Percentiles rank a stretch among this genome's conserved stretches.
These are phyloP conservation scores for Bostrychus sinensis DNA, from an alignment of 2,113 vertebrate species.

Conservation along the genomic window DNA sequence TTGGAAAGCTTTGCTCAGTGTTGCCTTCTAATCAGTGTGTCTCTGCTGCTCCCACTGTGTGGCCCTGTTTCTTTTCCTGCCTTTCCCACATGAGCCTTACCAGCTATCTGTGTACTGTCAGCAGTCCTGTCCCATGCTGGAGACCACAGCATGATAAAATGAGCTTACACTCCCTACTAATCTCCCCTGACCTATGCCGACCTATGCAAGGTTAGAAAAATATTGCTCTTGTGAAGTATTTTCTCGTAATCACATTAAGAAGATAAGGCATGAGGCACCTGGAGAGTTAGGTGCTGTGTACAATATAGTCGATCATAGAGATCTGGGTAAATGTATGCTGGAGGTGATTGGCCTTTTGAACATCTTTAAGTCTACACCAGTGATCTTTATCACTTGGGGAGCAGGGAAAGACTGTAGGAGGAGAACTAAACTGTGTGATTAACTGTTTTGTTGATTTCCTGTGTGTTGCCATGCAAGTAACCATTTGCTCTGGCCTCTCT, in stretches of 20 bases:
- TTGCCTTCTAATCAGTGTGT: slow-evolving; percentile 71
- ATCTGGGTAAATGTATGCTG: slow-evolving; percentile 7
- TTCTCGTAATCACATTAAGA: slow-evolving; percentile 20
- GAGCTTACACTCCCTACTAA: slow-evolving; percentile 46
- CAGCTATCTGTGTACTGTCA: slow-evolving; percentile 63
- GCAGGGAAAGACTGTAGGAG: slow-evolving; percentile 14
- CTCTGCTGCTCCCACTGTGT: slow-evolving; percentile 62
- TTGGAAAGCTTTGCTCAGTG: slow-evolving; percentile 42
- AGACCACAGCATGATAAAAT: slow-evolving; percentile 58
- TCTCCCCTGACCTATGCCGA: slow-evolving; percentile 52
- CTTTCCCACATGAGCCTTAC: slow-evolving; percentile 30
- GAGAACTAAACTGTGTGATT: slow-evolving; percentile 57
- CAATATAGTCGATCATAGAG: slow-evolving; percentile 20
- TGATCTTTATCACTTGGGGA: slow-evolving; percentile 28
- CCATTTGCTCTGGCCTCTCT: slow-evolving; percentile 67
- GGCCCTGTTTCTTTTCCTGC: slow-evolving; percentile 63
- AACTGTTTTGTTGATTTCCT: slow-evolving; percentile 72
- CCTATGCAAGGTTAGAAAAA: slow-evolving; percentile 47
- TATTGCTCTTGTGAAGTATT: slow-evolving; percentile 10
- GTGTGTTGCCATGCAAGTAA: slow-evolving; percentile 59
- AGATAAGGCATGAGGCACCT: slow-evolving; percentile 11
- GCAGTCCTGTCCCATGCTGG: slow-evolving; percentile 54
- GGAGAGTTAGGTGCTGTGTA: slow-evolving; percentile 26
- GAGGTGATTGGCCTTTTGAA: slow-evolving; percentile 13
- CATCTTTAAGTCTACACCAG: slow-evolving; percentile 8